Conservation (phyloP, 2,888 invertebrate species). For the Torymus tubicola region DNA sequence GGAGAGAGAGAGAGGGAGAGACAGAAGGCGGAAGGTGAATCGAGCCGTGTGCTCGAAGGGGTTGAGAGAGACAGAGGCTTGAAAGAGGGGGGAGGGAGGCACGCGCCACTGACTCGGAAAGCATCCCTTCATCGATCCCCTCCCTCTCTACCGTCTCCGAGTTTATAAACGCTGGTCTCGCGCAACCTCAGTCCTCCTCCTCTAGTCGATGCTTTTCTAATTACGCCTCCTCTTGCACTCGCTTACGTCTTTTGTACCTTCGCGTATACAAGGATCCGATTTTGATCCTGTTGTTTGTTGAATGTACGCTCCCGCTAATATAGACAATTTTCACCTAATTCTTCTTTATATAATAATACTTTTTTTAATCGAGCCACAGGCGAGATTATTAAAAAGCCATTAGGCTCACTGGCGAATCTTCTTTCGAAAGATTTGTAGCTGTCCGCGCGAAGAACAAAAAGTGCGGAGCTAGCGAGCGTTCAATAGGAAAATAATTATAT, state of each 20-base stretch:
- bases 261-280: background rate
- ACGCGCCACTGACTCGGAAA: slow-evolving; percentile 46
- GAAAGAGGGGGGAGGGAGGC: slow-evolving; percentile 26
- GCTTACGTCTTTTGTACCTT: background rate
- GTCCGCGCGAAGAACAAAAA: background rate
- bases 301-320: too few species aligned
- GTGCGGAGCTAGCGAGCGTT: background rate
- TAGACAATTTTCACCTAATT: too few species aligned
- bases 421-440: slow-evolving; percentile 28
- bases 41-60: background rate
- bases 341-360: too few species aligned
- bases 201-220: slow-evolving; percentile 17
- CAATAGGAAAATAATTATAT: slow-evolving; percentile 21
- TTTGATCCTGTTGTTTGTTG: too few species aligned
- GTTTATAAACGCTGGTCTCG: slow-evolving; percentile 9
- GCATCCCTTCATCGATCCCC: slow-evolving; percentile 48
- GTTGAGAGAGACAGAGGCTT: background rate
- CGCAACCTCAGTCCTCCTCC: background rate
- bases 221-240: background rate
- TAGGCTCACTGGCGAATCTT: background rate
- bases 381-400: slow-evolving; percentile 42
- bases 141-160: slow-evolving; percentile 38
- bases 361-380: too few species aligned
- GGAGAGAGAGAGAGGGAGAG: background rate
- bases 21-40: slow-evolving; percentile 1